Base-by-base conservation (phyloP, 1,140 invertebrate species). In the Lepeophtheirus salmonis region DNA sequence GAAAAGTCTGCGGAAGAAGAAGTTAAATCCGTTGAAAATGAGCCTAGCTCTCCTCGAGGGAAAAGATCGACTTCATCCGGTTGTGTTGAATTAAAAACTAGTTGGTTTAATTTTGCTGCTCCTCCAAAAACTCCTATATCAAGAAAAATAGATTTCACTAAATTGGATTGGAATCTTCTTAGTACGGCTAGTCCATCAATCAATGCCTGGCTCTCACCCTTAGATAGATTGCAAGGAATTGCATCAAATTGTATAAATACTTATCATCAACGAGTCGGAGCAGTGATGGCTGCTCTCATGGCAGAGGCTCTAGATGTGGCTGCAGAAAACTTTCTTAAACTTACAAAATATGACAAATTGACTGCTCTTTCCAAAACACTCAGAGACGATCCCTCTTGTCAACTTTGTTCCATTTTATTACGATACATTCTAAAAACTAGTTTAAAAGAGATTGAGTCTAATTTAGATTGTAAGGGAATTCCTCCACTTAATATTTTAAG, bases 101-200 rank as follows among this genome's bases (percentile, higher is more conserved):
- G 92, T 12, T 97, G 91, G 91, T 90, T 96, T 65, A 95, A 95
- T 70, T 96, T 96, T 75, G 91, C 91, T 17, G 90, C 92, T 0
- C 91, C 92, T 1, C 90, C 90, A 0, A 79, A 87, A 64, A 87
- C 88, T 14, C 88, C 90, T 0, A 92, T 92, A 26, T 94, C 89
- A 0, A 79, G 85, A 53, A 94, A 94, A 74, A 90, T 94, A 61
- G 90, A 96, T 70, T 91, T 86, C 67, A 95, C 89, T 0, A 80
- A 88, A 65, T 72, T 92, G 60, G 92, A 97, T 71, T 96, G 91
- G 90, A 96, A 97, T 74, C 73, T 97, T 17, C 70, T 97, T 20
- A 94, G 89, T 70, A 96, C 91, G 3, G 89, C 89, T 4, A 91
- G 89, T 0, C 90, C 92, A 0, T 86, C 89, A 0, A 95, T 95